Evolutionary conservation across 2,113 vertebrate species (phyloP), one percentile per base, ranked within the genome.

Genomic region (Stigmatopora nigra): DNA sequence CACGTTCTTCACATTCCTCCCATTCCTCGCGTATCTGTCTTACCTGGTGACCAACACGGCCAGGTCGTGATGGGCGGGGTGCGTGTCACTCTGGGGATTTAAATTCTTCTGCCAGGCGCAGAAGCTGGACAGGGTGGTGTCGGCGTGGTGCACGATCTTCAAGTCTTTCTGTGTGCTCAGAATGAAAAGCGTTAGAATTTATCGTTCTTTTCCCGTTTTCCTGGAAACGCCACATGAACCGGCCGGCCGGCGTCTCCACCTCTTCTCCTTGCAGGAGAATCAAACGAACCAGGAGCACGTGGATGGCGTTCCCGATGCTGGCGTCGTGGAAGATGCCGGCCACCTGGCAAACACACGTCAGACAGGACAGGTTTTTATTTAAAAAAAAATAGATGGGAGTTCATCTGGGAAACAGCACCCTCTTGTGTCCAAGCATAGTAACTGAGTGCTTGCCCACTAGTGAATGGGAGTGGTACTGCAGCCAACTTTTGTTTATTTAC

Each of bases 91-190:
- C 85, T 94, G 95, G 2, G 94, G 94, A 68, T 99, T 99, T 64
- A 98, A 89, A 64, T 91, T 97, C 81, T 98, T 98, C 83, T 99
- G 97, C 96, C 97, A 99, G 61, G 94, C 93, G 78, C 97, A 99
- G 90, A 99, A 99, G 82, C 95, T 99, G 74, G 89, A 79, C 82
- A 99, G 79, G 6, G 96, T 95, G 64, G 92, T 93, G 87, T 99
- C 97, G 22, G 95, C 97, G 35, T 98, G 92, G 69, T 98, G 95
- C 72, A 93, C 88, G 65, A 99, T 95, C 88, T 99, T 99, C 81
- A 99, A 71, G 9, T 89, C 96, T 93, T 92, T 90, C 91, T 92
- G 81, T 36, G 68, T 5, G 44, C 1, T 60, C 5, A 17, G 11
- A 8, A 4, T 41, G 6, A 7, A 41, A 10, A 41, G 38, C 38